A percentile compares a stretch with the other conserved stretches of the same genome.
These are phyloP conservation scores for Oikopleura vanhoeffeni DNA, from an alignment of 23 tunicate species.

Conservation along the genomic window DNA sequence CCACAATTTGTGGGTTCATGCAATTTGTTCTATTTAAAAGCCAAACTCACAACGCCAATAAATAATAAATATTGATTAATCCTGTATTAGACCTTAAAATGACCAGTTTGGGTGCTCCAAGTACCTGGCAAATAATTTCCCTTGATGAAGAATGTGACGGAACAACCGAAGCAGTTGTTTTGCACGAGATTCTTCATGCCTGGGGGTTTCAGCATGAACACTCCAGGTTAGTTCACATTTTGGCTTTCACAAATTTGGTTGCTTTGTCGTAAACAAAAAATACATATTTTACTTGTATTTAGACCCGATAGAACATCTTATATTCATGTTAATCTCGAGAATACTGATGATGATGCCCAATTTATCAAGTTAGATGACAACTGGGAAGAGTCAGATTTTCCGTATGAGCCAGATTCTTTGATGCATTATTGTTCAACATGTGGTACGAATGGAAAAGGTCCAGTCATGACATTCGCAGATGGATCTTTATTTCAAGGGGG, in stretches of 20 bases:
- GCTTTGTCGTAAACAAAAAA: background rate
- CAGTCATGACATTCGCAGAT: background rate
- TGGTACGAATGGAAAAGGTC: background rate
- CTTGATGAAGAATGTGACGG: background rate
- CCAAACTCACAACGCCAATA: too few relatives aligned
- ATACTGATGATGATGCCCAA: background rate
- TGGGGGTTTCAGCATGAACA: background rate
- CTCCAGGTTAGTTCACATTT: background rate
- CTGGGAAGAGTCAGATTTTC: background rate
- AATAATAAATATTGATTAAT: too few relatives aligned
- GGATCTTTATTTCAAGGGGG: background rate
- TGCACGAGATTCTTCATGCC: background rate
- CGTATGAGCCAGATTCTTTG: background rate
- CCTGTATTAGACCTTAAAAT: background rate
- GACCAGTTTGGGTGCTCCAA: background rate
- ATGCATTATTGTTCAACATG: background rate
- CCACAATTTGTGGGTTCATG: too few relatives aligned
- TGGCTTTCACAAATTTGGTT: background rate
- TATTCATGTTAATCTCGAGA: background rate
- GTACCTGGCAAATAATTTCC: background rate
- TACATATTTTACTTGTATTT: too few relatives aligned
- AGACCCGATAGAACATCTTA: background rate
- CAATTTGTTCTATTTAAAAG: too few relatives aligned
- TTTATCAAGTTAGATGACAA: background rate
- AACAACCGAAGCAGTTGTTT: background rate